A percentile compares a stretch with the other conserved stretches of the same genome.
Evolutionary conservation across 2,113 vertebrate species (phyloP).

Genomic region (Sceloporus undulatus): DNA sequence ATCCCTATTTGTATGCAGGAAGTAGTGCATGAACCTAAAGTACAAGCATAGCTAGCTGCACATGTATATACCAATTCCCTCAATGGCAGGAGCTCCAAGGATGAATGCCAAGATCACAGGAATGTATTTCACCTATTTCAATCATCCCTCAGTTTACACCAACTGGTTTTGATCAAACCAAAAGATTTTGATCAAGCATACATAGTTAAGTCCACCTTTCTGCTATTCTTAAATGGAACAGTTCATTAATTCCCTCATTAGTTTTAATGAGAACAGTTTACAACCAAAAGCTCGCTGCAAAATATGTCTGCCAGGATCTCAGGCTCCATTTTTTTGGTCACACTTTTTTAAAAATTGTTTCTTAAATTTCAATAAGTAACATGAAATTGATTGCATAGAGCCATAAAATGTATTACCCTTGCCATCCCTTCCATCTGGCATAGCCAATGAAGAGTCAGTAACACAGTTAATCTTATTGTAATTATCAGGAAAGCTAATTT

Average conservation of each 20-base stretch:
- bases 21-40: slow-evolving; percentile 4
- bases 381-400: no score
- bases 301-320: background rate
- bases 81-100: background rate
- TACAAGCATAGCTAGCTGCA: background rate
- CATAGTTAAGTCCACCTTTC: background rate
- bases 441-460: no score
- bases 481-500: no score
- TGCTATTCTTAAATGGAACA: background rate
- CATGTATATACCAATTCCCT: background rate
- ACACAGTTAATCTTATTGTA: no score
- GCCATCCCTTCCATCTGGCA: no score
- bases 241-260: background rate
- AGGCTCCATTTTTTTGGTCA: background rate
- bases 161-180: no score
- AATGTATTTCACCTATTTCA: background rate
- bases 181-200: background rate
- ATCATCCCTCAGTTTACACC: background rate
- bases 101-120: background rate
- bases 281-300: background rate
- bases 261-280: background rate
- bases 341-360: no score
- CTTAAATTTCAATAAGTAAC: no score
- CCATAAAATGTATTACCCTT: no score
- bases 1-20: background rate